phyloP scores from a whole-genome alignment of 1,140 invertebrate genomes.

The Ips typographus region DNA sequence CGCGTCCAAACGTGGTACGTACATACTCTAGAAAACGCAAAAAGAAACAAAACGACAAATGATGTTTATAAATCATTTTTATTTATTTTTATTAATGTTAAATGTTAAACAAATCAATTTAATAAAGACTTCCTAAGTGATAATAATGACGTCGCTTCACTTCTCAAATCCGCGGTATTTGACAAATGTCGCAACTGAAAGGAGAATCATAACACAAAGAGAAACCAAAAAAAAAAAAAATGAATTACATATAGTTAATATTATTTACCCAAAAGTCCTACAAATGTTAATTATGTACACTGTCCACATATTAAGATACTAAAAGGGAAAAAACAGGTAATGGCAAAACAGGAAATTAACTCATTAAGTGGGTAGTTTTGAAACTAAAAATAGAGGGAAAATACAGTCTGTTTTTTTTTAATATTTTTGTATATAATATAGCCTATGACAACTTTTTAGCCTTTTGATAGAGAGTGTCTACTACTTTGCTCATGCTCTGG shows the following conservation, averaged over 20 bases:
- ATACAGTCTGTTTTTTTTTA: conserved; percentile 46
- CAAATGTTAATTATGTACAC: conserved; percentile 41
- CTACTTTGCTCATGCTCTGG: conserved; percentile 98
- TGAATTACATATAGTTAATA: background rate
- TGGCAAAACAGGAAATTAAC: conserved; percentile 18
- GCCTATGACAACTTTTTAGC: conserved; percentile 95
- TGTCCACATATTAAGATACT: conserved; percentile 16
- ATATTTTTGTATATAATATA: conserved; percentile 34
- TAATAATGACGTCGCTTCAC: conserved; percentile 11
- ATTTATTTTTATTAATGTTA: conserved; percentile 47
- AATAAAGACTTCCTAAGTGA: conserved; percentile 5
- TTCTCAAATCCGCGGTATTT: conserved; percentile 14
- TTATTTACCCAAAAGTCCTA: conserved; percentile 9
- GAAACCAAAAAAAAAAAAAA: conserved; percentile 15
- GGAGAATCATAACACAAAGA: conserved; percentile 15
- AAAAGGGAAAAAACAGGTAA: background rate
- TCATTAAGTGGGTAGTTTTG: background rate
- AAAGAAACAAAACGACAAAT: conserved; percentile 12
- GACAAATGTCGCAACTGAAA: conserved; percentile 24
- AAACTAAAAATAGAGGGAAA: conserved; percentile 40
- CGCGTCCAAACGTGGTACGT: background rate
- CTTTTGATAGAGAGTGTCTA: conserved; percentile 97
- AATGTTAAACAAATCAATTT: conserved; percentile 71
- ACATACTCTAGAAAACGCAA: background rate
- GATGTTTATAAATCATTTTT: conserved; percentile 25